Conservation (phyloP, 2,888 invertebrate genomes). For the Neuroscelio doddi region DNA sequence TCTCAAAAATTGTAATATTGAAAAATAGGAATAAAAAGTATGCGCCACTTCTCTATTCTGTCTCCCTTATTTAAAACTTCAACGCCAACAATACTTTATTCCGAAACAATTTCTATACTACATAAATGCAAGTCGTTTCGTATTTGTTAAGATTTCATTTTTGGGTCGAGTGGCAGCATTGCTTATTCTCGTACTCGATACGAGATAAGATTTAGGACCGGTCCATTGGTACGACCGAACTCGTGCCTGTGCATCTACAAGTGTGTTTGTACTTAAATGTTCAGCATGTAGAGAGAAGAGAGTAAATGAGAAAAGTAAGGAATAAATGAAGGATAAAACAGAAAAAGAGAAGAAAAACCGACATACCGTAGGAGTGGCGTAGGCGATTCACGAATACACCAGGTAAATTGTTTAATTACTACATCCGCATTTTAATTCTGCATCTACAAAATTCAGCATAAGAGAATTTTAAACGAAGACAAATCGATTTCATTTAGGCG, state of each 20-base stretch:
- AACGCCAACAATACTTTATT: no score
- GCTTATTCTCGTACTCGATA: constrained; percentile 5
- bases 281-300: constrained; percentile 1
- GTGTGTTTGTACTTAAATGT: neutral
- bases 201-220: constrained; percentile 5
- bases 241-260: neutral
- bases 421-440: neutral
- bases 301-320: constrained; percentile 6
- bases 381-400: constrained; percentile 19
- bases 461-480: no score
- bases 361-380: constrained; percentile 29
- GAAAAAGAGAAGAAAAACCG: constrained; percentile 18
- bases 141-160: neutral
- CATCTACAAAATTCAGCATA: no score
- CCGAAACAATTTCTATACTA: no score
- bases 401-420: constrained; percentile 9
- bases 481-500: no score
- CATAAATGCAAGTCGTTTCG: neutral
- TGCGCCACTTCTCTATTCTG: no score
- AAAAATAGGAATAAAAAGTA: no score
- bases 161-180: constrained; percentile 5
- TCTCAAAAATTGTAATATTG: no score
- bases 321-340: neutral
- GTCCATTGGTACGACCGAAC: constrained; percentile 6
- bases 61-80: no score